Percentiles rank a stretch among this genome's conserved stretches.
phyloP scores from a whole-genome alignment of 2,113 vertebrate species.

The Lycocorax pyrrhopterus region DNA sequence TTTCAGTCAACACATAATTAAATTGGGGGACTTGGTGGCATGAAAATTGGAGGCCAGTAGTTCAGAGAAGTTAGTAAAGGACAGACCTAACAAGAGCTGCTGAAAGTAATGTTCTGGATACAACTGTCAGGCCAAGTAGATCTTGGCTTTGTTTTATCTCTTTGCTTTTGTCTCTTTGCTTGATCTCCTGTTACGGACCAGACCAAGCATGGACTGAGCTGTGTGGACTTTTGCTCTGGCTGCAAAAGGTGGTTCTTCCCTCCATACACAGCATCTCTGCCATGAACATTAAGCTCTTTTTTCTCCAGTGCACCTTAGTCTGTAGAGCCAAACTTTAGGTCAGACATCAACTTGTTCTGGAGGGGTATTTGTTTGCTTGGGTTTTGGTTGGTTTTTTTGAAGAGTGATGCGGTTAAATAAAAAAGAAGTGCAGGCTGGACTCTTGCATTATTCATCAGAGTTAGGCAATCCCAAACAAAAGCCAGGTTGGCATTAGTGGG shows the following conservation, averaged over 20 bases:
- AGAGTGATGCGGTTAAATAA: background rate
- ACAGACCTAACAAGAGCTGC: background rate
- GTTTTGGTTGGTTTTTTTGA: constrained; percentile 16
- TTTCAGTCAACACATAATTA: background rate
- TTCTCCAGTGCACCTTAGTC: background rate
- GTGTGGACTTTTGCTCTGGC: background rate
- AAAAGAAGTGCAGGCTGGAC: background rate
- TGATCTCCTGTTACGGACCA: background rate
- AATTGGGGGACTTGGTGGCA: background rate
- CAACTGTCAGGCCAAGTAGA: background rate
- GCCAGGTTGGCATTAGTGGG: constrained; percentile 8
- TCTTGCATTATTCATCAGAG: constrained; percentile 37
- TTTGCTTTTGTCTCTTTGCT: background rate
- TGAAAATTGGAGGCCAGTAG: background rate
- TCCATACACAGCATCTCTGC: background rate
- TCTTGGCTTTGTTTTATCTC: background rate
- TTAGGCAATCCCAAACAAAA: constrained; percentile 47
- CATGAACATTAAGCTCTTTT: background rate
- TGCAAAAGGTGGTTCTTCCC: background rate
- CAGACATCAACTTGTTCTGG: background rate
- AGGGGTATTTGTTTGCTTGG: background rate
- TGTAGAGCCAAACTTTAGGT: background rate
- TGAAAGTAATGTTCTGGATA: background rate
- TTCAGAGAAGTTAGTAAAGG: background rate
- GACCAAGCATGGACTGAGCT: background rate